A percentile compares a stretch with the other conserved stretches of the same genome.
phyloP scores from a whole-genome alignment of 1,140 invertebrate species.

The Chionoecetes opilio region DNA sequence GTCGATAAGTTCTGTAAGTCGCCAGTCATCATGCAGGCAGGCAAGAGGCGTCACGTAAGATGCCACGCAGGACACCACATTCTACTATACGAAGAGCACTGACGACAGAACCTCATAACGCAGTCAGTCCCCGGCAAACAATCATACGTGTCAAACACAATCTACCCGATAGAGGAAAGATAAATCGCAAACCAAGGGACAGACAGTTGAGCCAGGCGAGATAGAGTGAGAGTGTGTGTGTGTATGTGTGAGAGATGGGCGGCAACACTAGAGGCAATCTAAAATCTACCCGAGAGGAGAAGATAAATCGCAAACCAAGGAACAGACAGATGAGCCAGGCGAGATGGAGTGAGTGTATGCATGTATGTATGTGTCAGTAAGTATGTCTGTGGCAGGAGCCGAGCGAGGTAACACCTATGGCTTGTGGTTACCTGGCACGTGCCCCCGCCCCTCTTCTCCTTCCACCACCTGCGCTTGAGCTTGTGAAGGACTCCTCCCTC shows the following conservation, averaged over 20 bases:
- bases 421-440: constrained; percentile 77
- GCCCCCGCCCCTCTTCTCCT: constrained; percentile 82
- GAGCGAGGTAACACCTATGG: neutral
- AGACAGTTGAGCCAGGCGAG: neutral
- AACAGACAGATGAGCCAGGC: neutral
- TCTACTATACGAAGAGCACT: constrained; percentile 49
- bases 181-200: neutral
- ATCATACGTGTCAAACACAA: constrained; percentile 6
- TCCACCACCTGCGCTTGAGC: constrained; percentile 84
- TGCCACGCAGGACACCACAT: neutral
- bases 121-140: neutral
- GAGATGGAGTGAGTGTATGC: neutral
- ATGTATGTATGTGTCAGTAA: neutral
- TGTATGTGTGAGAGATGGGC: no score
- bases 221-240: neutral
- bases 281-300: neutral
- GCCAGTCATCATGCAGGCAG: constrained; percentile 51
- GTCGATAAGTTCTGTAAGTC: neutral
- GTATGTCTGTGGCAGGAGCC: constrained; percentile 18
- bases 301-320: constrained; percentile 1
- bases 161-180: neutral
- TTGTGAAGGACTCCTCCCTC: constrained; percentile 84
- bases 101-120: neutral
- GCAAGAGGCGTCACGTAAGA: neutral
- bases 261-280: no score